A percentile compares a stretch with the other conserved stretches of the same genome.
phyloP scores from a whole-genome alignment of 1,140 invertebrate genomes.

The Geopemphigus sp. region DNA sequence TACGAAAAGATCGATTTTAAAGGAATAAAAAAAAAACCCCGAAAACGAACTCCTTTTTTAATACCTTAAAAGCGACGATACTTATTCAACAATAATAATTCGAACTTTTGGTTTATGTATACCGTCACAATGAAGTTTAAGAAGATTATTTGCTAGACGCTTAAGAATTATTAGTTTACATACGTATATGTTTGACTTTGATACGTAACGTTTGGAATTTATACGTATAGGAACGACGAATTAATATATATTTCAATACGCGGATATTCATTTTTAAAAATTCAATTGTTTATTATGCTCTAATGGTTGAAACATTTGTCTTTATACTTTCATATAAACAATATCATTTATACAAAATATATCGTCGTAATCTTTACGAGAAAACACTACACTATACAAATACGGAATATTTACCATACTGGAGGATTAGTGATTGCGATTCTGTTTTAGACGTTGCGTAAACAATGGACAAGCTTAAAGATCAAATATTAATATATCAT shows the following conservation, averaged over 20 bases:
- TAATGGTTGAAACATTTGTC: neutral
- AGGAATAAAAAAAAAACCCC: neutral
- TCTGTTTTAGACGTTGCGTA: neutral
- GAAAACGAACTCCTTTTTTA: slow-evolving; percentile 8
- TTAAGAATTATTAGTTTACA: neutral
- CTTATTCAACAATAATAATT: slow-evolving; percentile 7
- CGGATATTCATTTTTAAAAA: neutral
- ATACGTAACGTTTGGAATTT: neutral
- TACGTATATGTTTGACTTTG: neutral
- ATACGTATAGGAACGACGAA: neutral
- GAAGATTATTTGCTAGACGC: neutral
- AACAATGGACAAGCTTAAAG: neutral
- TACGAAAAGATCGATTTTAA: neutral
- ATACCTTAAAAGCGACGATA: neutral
- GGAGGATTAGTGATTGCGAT: neutral
- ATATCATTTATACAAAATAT: neutral
- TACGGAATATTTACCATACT: neutral
- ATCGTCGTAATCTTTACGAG: neutral
- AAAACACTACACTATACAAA: too few relatives aligned
- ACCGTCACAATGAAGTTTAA: neutral
- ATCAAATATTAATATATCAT: neutral
- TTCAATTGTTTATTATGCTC: neutral
- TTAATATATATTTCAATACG: neutral
- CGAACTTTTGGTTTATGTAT: neutral
- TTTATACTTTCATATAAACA: neutral